Evolutionary conservation across 2,797 vertebrate genomes (phyloP), one percentile per base, ranked within the genome.

Genomic region (Schizothorax lantsangensis): DNA sequence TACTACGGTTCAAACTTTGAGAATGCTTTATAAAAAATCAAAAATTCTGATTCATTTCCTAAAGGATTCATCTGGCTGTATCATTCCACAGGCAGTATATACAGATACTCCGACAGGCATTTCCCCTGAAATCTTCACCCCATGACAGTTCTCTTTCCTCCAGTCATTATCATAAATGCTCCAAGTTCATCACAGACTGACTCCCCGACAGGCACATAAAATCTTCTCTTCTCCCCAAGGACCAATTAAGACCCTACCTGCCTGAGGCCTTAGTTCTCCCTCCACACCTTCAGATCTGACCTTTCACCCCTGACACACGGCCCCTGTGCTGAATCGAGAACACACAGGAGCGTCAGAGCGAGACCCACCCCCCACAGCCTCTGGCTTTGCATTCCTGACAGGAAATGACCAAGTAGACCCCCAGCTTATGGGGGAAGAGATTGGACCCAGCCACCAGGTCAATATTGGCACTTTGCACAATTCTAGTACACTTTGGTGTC

Each of bases 241-340:
- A 89, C 92, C 93, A 95, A 95, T 95, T 96, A 95, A 91, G 92
- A 89, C 91, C 93, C 91, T 94, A 94, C 92, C 93, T 94, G 94
- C 93, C 94, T 90, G 88, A 77, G 91, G 93, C 93, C 79, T 87
- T 89, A 85, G 86, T 86, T 30, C 62, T 21, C 79, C 80, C 83
- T 88, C 73, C 88, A 72, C 81, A 90, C 90, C 90, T 88, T 84
- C 85, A 59, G 80, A 83, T 74, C 86, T 90, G 93, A 91, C 93
- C 93, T 94, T 91, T 95, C 93, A 95, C 95, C 95, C 94, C 94
- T 95, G 94, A 96, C 95, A 96, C 95, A 95, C 93, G 92, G 95
- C 95, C 95, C 91, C 93, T 91, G 91, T 87, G 94, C 92, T 95
- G 95, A 96, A 95, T 94, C n/a, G 94, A 96, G 93, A 95, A 95